Conservation (phyloP, 2,797 vertebrate species). For the Pseudotriccus pelzelni region DNA sequence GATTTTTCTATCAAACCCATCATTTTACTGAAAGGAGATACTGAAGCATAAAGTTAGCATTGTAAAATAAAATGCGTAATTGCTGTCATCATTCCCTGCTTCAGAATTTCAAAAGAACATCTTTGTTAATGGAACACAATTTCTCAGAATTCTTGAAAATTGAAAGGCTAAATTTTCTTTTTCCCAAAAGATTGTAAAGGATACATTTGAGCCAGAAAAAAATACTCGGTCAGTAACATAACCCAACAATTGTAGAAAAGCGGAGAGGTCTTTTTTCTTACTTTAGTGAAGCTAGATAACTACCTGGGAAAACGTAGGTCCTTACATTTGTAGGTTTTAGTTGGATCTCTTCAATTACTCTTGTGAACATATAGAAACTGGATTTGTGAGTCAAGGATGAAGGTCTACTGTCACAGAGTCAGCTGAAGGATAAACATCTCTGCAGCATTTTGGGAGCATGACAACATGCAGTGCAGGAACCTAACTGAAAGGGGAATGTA, state of each 20-base stretch:
- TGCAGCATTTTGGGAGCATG: background rate
- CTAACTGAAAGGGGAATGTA: background rate
- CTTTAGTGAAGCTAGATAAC: background rate
- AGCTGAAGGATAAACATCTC: background rate
- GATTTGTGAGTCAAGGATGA: background rate
- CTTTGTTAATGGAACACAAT: background rate
- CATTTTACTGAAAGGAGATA: conserved; percentile 15
- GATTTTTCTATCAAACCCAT: background rate
- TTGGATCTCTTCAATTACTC: background rate
- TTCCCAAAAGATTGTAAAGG: background rate
- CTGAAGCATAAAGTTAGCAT: background rate
- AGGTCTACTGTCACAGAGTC: background rate
- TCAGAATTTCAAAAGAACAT: background rate
- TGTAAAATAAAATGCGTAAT: background rate
- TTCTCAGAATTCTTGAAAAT: background rate
- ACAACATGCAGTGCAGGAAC: background rate
- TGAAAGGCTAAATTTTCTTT: background rate
- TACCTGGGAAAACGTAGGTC: rapidly evolving
- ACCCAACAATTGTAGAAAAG: background rate
- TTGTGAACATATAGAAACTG: background rate
- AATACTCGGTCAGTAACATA: background rate
- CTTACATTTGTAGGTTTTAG: background rate
- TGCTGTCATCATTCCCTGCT: background rate
- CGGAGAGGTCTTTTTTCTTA: too few relatives aligned
- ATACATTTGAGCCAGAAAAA: background rate